phyloP scores from a whole-genome alignment of 2,797 vertebrate species.

The Fringilla coelebs region DNA sequence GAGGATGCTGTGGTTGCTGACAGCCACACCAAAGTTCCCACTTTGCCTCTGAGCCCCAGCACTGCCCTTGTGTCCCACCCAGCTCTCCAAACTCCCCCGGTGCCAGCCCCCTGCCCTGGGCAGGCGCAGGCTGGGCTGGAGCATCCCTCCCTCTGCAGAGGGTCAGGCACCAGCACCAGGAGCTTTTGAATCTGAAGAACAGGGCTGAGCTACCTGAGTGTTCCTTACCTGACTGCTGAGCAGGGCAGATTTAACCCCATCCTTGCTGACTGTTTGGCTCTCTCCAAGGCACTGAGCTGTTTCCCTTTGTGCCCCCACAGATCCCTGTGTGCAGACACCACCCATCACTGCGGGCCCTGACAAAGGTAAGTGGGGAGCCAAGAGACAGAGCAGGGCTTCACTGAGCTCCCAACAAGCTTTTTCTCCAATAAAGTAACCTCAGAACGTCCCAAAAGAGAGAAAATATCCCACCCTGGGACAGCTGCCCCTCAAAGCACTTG shows the following conservation, averaged over 20 bases:
- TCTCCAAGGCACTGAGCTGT: not conserved
- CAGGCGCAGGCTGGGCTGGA: not conserved
- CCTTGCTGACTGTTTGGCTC: rapidly evolving
- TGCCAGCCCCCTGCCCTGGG: not conserved
- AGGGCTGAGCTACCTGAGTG: rapidly evolving
- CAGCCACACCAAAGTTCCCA: rapidly evolving
- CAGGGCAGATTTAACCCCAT: rapidly evolving
- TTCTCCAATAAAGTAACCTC: not conserved
- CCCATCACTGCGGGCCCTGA: conserved; percentile 31
- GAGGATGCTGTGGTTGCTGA: not conserved
- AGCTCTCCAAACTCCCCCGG: not conserved
- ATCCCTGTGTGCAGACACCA: not conserved
- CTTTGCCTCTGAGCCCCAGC: rapidly evolving
- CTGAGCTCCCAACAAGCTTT: not conserved
- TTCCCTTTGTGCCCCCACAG: not conserved
- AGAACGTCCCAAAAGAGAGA: not conserved
- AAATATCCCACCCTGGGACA: not conserved
- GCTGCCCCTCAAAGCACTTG: not conserved
- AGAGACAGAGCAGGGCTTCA: not conserved
- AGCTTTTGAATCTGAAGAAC: not conserved
- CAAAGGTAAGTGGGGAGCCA: conserved; percentile 55
- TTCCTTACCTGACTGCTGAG: not conserved
- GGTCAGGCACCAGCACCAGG: not conserved
- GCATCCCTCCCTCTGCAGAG: not conserved
- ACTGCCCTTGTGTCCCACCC: not conserved